A percentile compares a stretch with the other conserved stretches of the same genome.
phyloP scores from a whole-genome alignment of 2,888 invertebrate genomes.

The Lingula anatina region DNA sequence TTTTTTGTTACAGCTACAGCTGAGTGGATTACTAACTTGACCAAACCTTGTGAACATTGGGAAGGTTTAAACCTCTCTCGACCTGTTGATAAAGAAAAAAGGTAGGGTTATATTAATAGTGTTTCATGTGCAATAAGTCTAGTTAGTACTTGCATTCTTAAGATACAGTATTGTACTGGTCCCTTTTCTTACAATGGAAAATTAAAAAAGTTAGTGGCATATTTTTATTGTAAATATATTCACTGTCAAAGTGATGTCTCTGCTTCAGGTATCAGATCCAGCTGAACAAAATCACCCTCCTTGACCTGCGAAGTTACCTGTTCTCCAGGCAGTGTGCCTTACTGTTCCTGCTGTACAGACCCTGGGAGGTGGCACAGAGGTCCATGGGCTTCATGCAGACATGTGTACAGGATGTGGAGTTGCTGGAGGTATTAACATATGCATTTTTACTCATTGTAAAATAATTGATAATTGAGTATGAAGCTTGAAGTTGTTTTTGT shows the following conservation, averaged over 20 bases:
- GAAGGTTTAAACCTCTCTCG: conserved; percentile 67
- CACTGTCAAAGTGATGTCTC: too few species aligned
- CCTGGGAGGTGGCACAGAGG: conserved; percentile 85
- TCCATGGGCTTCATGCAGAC: conserved; percentile 86
- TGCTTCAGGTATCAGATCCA: conserved; percentile 31
- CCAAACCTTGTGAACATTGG: conserved; percentile 75
- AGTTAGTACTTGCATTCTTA: too few species aligned
- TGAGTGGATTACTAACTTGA: conserved; percentile 78
- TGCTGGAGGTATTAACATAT: conserved; percentile 67
- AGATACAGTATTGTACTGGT: too few species aligned
- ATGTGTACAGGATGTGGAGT: conserved; percentile 75
- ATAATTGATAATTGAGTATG: too few species aligned
- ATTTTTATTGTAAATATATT: too few species aligned
- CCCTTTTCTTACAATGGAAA: too few species aligned
- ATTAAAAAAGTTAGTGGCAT: too few species aligned
- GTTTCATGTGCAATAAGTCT: too few species aligned
- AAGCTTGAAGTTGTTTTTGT: too few species aligned
- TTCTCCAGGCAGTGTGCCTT: conserved; percentile 89
- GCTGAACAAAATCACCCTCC: conserved; percentile 63
- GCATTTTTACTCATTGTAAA: too few species aligned
- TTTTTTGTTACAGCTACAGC: conserved; percentile 63
- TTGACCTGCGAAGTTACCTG: conserved; percentile 89
- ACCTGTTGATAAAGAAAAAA: conserved; percentile 39
- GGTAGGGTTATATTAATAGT: too few species aligned
- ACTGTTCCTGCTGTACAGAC: conserved; percentile 58